These are phyloP conservation scores for Pteromalus puparum DNA, from an alignment of 1,140 invertebrate species.

Conservation along the genomic window DNA sequence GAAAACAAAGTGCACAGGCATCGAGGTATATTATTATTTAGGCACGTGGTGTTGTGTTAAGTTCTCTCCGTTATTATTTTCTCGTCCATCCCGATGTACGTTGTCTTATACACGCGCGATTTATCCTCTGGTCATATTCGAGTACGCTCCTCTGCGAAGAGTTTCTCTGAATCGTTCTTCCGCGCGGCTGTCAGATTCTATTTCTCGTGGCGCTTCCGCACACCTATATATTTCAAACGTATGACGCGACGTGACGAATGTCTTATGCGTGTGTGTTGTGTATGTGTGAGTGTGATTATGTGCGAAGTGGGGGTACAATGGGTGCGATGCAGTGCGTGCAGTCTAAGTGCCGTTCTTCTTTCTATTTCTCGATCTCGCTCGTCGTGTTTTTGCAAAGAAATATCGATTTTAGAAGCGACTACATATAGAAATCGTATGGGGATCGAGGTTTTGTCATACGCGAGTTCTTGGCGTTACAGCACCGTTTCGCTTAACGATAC, in stretches of 20 bases:
- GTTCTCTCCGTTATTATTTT: neutral
- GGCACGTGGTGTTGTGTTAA: constrained; percentile 47
- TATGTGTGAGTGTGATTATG: too few species aligned
- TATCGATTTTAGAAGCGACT: too few species aligned
- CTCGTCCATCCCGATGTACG: neutral
- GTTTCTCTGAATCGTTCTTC: too few species aligned
- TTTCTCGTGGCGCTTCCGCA: neutral
- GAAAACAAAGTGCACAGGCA: constrained; percentile 35
- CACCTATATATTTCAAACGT: neutral
- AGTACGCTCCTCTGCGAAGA: constrained; percentile 14
- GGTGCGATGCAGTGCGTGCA: neutral
- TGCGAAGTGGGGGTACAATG: neutral
- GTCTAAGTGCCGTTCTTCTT: neutral
- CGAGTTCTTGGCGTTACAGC: neutral
- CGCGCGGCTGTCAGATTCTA: too few species aligned
- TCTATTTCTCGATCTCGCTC: neutral
- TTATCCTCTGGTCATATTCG: constrained; percentile 1
- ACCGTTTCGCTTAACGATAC: too few species aligned
- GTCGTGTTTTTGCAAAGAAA: too few species aligned
- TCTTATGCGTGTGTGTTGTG: too few species aligned
- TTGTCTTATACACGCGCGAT: too few species aligned
- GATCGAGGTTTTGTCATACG: too few species aligned
- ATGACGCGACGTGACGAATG: neutral
- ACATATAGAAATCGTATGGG: too few species aligned
- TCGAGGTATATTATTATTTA: constrained; percentile 44